Base-by-base conservation (phyloP, 1,140 invertebrate species). In the Drusus annulatus region DNA sequence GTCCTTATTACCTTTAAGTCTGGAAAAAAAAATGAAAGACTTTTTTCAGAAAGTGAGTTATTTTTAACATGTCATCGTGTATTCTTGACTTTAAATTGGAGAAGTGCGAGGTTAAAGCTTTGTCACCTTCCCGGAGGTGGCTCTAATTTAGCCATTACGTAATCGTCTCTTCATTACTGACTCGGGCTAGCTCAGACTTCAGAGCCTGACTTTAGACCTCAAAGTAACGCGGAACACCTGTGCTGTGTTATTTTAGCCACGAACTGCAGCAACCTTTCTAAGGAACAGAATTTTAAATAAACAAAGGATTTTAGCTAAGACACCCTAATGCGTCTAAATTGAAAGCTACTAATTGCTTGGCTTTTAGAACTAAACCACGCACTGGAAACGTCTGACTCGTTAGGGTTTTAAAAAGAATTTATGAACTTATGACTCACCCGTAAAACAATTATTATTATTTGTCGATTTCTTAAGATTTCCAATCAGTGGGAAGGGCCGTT, bases 161-260 rank as follows among this genome's bases (percentile, higher is more conserved):
- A 58, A 56, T 58, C 25, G 54, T 25, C 71, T 75, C 52, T 31
- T 17, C 28, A 74, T 50, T 71, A 71, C 73, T n/a, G 75, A 36
- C 58, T 76, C 36, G 75, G 17, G 5, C 36, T 45, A 45, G 36
- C 36, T 45, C 36, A 7, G n/a, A n/a, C n/a, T n/a, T n/a, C n/a
- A n/a, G 36, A 10, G 1, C 36, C 10, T 13, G 36, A 45, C 36
- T 63, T 51, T n/a, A 76, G 17, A 21, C 56, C 58, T 76, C 75
- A 76, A 62, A 76, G 75, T 76, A 63, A 76, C 75, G 56, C 58
- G 75, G 56, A 50, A 63, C 75, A 76, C 75, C 75, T 76, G 75
- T 31, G 60, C 58, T 50, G 17, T 19, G 75, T 51, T 62, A 51
- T 62, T 76, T 58, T 25, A 75, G 54, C 16, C 52, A 58, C 16